Evolutionary conservation across 1,140 invertebrate genomes (phyloP).

Genomic region (Pseudomyrmex flavicornis): DNA sequence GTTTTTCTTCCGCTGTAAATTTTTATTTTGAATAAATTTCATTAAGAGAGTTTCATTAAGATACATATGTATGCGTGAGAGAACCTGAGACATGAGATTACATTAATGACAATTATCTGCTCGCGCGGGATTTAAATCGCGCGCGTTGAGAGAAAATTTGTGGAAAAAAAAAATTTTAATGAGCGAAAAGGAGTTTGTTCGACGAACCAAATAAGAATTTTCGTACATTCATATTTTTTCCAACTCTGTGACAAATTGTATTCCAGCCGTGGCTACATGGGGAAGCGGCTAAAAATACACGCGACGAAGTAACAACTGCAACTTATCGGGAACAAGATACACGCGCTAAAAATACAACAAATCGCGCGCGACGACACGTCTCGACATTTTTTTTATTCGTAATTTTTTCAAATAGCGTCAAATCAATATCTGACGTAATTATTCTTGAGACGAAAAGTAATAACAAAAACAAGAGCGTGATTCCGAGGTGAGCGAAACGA

Average conservation of each 20-base stretch:
- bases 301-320: not conserved
- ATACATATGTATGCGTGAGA: no score
- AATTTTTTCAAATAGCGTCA: conserved; percentile 9
- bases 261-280: not conserved
- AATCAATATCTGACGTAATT: not conserved
- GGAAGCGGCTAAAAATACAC: conserved; percentile 23
- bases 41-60: not conserved
- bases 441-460: not conserved
- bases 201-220: no score
- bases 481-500: not conserved
- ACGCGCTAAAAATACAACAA: conserved; percentile 31
- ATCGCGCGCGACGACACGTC: not conserved
- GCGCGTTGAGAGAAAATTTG: not conserved
- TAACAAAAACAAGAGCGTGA: not conserved
- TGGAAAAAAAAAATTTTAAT: not conserved
- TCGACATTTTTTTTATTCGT: not conserved
- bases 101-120: not conserved
- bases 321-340: conserved; percentile 18
- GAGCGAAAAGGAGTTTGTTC: no score
- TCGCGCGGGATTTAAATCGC: not conserved
- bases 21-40: conserved; percentile 20
- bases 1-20: not conserved
- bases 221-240: not conserved
- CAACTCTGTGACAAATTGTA: not conserved
- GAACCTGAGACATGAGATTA: not conserved